These are phyloP conservation scores for human DNA, from an alignment of 2,113 vertebrate species.

Conservation along the genomic window DNA sequence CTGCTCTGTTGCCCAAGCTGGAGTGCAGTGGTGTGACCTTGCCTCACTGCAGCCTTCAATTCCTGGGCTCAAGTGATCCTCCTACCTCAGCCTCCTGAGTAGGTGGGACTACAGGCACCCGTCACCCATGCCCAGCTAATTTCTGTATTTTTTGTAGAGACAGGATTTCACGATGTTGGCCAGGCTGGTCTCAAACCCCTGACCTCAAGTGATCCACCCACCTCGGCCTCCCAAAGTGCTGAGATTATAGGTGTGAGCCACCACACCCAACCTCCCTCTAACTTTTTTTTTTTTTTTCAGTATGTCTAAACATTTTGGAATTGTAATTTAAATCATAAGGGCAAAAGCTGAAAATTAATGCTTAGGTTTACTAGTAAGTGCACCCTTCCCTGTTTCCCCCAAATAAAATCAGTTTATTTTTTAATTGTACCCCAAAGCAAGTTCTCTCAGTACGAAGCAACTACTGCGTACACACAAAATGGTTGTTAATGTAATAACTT, in stretches of 20 bases:
- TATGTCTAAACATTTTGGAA: slow-evolving; percentile 47
- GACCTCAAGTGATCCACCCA: background rate
- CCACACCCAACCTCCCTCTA: too few relatives aligned
- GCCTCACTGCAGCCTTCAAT: background rate
- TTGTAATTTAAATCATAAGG: slow-evolving; percentile 45
- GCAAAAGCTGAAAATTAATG: slow-evolving; percentile 43
- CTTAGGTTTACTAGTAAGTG: slow-evolving; percentile 41
- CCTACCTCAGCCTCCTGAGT: background rate
- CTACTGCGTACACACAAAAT: slow-evolving; percentile 51
- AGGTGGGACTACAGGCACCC: background rate
- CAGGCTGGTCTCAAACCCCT: background rate
- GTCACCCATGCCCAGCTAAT: background rate
- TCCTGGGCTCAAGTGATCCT: background rate
- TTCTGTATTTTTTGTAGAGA: background rate
- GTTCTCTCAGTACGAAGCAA: slow-evolving; percentile 56
- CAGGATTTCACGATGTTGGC: background rate
- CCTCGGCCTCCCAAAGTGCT: background rate
- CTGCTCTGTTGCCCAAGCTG: background rate
- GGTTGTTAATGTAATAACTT: slow-evolving; percentile 45
- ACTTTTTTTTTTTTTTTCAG: too few relatives aligned
- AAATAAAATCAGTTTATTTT: slow-evolving; percentile 56
- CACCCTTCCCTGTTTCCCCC: slow-evolving; percentile 52
- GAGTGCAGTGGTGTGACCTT: background rate
- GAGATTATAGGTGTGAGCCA: background rate
- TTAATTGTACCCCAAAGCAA: slow-evolving; percentile 39